These are phyloP conservation scores for Anarrhichthys ocellatus DNA, from an alignment of 2,113 vertebrate species.

Conservation along the genomic window DNA sequence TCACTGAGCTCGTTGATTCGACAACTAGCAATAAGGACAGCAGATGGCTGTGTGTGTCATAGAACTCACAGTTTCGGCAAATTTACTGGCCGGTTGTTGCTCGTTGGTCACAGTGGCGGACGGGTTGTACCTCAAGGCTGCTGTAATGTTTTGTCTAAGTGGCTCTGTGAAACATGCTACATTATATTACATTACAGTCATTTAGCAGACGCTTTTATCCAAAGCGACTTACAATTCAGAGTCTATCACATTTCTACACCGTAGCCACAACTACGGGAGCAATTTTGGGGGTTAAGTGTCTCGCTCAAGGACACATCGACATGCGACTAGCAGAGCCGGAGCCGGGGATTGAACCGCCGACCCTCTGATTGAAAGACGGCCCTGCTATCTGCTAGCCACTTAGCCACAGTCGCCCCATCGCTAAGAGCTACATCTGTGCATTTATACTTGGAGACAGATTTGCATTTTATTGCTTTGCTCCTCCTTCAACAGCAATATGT, in stretches of 20 bases:
- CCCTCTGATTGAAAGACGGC: no score
- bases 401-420: no score
- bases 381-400: no score
- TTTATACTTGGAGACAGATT: background rate
- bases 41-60: constrained; percentile 1
- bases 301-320: no score
- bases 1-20: background rate
- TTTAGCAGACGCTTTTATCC: no score
- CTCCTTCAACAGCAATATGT: background rate
- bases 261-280: no score
- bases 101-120: background rate
- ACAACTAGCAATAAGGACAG: background rate
- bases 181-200: no score
- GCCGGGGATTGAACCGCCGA: no score
- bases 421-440: background rate
- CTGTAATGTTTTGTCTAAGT: background rate
- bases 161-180: background rate
- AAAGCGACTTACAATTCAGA: no score
- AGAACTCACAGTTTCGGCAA: constrained; percentile 6
- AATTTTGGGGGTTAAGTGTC: no score
- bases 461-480: background rate
- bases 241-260: no score
- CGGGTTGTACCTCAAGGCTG: background rate
- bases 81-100: background rate
- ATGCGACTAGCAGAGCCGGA: no score